A percentile compares a stretch with the other conserved stretches of the same genome.
These are phyloP conservation scores for Benthosema pterotum DNA, from an alignment of 2,797 vertebrate genomes.

Conservation along the genomic window DNA sequence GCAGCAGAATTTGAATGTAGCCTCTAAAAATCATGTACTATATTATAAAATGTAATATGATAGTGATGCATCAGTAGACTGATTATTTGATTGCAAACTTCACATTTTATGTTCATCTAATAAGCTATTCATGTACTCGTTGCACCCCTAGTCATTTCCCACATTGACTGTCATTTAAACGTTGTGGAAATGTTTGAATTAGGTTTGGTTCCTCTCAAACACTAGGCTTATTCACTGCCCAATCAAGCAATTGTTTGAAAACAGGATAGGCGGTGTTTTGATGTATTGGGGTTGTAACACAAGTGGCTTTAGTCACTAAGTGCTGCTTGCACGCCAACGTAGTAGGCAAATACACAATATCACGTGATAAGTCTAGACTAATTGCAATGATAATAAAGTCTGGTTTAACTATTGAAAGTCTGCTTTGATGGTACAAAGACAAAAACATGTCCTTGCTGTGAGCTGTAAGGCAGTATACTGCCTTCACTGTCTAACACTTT, in stretches of 20 bases:
- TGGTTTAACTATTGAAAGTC: conserved; percentile 15
- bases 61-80: not conserved
- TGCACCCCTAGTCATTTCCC: too few species aligned
- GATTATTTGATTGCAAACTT: not conserved
- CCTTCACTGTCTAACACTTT: not conserved
- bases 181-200: conserved; percentile 15
- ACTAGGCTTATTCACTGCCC: conserved; percentile 38
- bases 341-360: conserved; percentile 28
- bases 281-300: conserved; percentile 31
- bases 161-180: not conserved
- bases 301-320: conserved; percentile 48
- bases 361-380: conserved; percentile 28
- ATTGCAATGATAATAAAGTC: conserved; percentile 35
- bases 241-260: conserved; percentile 31
- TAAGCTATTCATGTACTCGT: too few species aligned
- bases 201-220: conserved; percentile 11
- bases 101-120: too few species aligned
- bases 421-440: conserved; percentile 6
- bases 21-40: too few species aligned
- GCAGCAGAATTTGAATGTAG: too few species aligned
- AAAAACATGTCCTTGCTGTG: not conserved
- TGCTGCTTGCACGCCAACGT: conserved; percentile 28
- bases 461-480: not conserved
- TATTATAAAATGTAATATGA: too few species aligned
- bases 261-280: conserved; percentile 46